phyloP scores from a whole-genome alignment of 2,113 vertebrate species.

The Oreotrochilus melanogaster region DNA sequence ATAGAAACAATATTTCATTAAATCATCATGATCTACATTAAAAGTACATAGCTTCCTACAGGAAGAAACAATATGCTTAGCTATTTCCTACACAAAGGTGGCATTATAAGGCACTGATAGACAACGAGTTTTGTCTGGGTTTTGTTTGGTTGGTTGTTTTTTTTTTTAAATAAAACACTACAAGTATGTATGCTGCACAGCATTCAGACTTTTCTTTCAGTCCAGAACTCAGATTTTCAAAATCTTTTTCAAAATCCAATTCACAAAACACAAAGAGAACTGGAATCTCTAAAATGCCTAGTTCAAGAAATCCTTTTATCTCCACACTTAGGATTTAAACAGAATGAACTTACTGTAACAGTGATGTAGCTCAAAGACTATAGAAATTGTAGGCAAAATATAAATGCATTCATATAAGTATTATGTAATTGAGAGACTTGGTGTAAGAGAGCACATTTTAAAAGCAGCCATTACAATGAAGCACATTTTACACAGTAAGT shows the following conservation, averaged over 20 bases:
- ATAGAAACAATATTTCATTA: neutral
- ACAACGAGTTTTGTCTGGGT: neutral
- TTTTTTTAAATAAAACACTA: neutral
- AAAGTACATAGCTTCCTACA: neutral
- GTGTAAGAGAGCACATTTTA: neutral
- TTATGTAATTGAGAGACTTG: neutral
- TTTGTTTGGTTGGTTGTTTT: neutral
- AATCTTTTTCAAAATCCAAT: neutral
- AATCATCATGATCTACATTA: neutral
- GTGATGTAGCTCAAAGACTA: neutral
- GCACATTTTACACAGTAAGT: neutral
- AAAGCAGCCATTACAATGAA: neutral
- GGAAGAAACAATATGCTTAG: neutral
- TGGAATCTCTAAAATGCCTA: neutral
- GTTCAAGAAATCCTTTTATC: neutral
- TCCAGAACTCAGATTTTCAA: neutral
- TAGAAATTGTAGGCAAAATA: neutral
- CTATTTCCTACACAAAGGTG: fast-evolving
- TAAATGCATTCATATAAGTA: neutral
- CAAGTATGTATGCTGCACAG: neutral
- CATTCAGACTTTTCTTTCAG: neutral
- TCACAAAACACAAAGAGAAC: neutral
- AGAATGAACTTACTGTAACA: neutral
- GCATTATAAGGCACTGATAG: neutral
- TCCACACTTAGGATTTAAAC: neutral